Base-by-base conservation (phyloP, 2,888 invertebrate species). In the Plagiodera versicolora region DNA sequence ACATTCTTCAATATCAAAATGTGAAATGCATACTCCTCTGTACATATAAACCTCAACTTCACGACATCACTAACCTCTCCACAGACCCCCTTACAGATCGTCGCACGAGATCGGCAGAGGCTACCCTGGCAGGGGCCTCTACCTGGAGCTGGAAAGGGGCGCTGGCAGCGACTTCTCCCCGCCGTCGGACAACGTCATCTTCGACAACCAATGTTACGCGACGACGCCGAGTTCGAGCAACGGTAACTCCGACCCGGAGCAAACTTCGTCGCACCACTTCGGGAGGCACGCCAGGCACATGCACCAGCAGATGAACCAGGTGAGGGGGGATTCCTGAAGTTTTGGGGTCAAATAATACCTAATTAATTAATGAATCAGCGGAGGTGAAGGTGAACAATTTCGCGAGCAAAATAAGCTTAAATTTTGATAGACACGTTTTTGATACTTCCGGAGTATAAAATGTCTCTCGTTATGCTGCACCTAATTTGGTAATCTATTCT, bases 191-290 rank as follows among this genome's bases (percentile, higher is more conserved):
- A 93, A 94, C 81, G 93, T 93, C 67, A 91, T 94, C 83, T 95
- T 95, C 80, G 95, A 95, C 85, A 94, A 95, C 83, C 94, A 94
- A 79, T 95, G 95, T 83, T 95, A 95, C 81, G 95, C 95, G 30
- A 95, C 95, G 46, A 95, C 95, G 39, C 95, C 95, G 14, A 94
- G 94, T 74, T 94, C 95, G 55, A 94, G 94, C 77, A 94, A 94
- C 76, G 94, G 94, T 58, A 94, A 94, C 82, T 93, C 92, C 32
- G 94, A 94, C 80, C 90, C 92, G 80, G 93, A 93, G 78, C 86
- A 87, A 73, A 87, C 89, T 18, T 77, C n/a, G n/a, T n/a, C 81
- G 44, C 86, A 86, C 68, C 87, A 80, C 60, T 85, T 85, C 67
- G 83, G 84, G 63, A 83, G 89, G 67, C 77, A 81, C 71, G 39